Base-by-base conservation (phyloP, 1,140 invertebrate species). In the Doryteuthis pealeii region DNA sequence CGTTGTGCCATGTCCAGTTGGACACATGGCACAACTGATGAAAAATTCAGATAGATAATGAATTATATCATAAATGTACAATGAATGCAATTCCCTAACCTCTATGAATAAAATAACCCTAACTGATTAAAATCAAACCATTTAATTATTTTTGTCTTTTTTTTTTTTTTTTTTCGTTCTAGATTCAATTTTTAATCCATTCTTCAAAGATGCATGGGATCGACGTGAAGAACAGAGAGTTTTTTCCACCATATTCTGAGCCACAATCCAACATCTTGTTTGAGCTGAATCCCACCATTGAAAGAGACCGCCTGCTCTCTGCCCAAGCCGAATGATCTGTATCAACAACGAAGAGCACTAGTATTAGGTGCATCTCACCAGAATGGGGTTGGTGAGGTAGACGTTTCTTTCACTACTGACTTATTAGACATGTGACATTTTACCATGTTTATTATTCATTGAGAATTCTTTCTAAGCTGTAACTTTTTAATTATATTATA, bases 121-220 rank as follows among this genome's bases (percentile, higher is more conserved):
- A n/a, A n/a, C n/a, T n/a, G n/a, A n/a, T n/a, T n/a, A n/a, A n/a
- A n/a, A n/a, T n/a, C n/a, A n/a, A n/a, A n/a, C n/a, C n/a, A n/a
- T n/a, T n/a, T n/a, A n/a, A n/a, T n/a, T n/a, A n/a, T n/a, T 30
- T 62, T 62, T 62, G 22, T 30, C 15, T 6, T 40, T 65, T 54
- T 26, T n/a, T 45, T 58, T 71, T 32, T 70, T 79, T 73, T 78
- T 71, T 73, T 91, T 4, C 87, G n/a, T n/a, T n/a, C n/a, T n/a
- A 96, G 95, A 95, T 83, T 94, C 95, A 58, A 96, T 96, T 88
- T n/a, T 96, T 87, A 95, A 94, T 67, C 95, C 95, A 70, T 98
- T 99, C 89, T 96, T 98, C 88, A 95, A 96, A 86, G 94, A 83
- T 49, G 83, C 81, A 22, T 97, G 95, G 95, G 95, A 97, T 82